phyloP scores from a whole-genome alignment of 2,888 invertebrate species.

The Nomada fabriciana region DNA sequence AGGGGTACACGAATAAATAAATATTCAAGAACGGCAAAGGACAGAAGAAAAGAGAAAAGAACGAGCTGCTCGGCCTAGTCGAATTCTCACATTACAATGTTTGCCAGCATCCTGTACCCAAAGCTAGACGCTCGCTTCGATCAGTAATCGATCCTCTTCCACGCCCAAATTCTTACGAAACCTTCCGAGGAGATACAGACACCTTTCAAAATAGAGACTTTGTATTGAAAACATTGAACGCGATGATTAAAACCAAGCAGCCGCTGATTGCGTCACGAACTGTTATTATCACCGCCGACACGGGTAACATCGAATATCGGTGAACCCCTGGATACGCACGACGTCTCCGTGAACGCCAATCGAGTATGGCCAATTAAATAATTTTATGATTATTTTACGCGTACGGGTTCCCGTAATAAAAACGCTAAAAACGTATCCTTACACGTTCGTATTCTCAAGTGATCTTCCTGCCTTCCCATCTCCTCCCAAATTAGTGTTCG shows the following conservation, averaged over 20 bases:
- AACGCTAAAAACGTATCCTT: conserved; percentile 44
- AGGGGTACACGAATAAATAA: background rate
- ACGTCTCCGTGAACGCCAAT: conserved; percentile 7
- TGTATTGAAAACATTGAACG: conserved; percentile 55
- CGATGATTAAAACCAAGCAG: conserved; percentile 31
- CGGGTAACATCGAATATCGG: conserved; percentile 22
- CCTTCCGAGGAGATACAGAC: conserved; percentile 39
- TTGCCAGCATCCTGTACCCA: conserved; percentile 16
- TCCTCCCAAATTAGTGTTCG: background rate
- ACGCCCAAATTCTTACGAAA: conserved; percentile 68
- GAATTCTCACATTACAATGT: conserved; percentile 36
- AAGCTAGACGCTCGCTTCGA: conserved; percentile 36
- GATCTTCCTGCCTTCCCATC: background rate
- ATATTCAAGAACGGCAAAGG: background rate
- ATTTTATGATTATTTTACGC: conserved; percentile 62
- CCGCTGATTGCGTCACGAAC: conserved; percentile 43
- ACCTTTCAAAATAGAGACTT: conserved; percentile 54
- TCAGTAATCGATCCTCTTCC: conserved; percentile 64
- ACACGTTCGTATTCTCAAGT: background rate
- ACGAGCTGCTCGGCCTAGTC: background rate
- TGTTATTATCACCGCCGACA: conserved; percentile 45
- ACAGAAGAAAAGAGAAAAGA: background rate
- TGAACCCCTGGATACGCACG: background rate
- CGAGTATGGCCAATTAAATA: conserved; percentile 55
- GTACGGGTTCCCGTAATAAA: conserved; percentile 57